These are phyloP conservation scores for Bombus picipes DNA, from an alignment of 1,140 invertebrate genomes.

Conservation along the genomic window DNA sequence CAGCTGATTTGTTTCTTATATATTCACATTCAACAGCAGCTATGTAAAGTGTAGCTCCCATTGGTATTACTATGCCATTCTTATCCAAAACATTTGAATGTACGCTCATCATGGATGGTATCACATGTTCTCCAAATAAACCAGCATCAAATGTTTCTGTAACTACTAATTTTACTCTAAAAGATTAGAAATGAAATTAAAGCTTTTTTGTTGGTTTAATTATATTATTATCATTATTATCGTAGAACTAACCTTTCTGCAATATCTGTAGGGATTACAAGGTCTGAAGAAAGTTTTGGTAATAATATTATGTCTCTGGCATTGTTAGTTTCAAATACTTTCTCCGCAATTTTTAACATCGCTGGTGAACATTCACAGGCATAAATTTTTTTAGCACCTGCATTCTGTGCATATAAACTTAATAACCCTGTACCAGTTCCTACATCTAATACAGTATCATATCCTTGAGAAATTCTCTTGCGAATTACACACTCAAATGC, in stretches of 20 bases:
- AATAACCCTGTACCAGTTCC: constrained; percentile 89
- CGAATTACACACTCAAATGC: constrained; percentile 86
- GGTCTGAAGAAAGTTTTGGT: constrained; percentile 83
- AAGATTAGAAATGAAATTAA: constrained; percentile 43
- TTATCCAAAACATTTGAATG: constrained; percentile 84
- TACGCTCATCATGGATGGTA: constrained; percentile 87
- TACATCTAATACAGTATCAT: constrained; percentile 87
- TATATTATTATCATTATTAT: neutral
- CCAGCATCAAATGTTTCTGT: constrained; percentile 92
- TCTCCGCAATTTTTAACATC: constrained; percentile 85
- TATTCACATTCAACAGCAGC: constrained; percentile 81
- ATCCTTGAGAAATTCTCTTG: constrained; percentile 82
- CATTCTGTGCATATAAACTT: constrained; percentile 85
- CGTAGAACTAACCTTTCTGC: constrained; percentile 76
- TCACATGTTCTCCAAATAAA: constrained; percentile 88
- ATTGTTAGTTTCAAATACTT: constrained; percentile 84
- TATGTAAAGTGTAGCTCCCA: constrained; percentile 85
- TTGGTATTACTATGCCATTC: constrained; percentile 85
- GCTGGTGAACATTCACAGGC: constrained; percentile 87
- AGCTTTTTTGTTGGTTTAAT: neutral
- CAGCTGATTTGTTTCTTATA: constrained; percentile 73
- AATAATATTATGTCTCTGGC: constrained; percentile 78
- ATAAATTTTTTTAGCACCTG: constrained; percentile 83
- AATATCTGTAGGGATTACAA: constrained; percentile 83
- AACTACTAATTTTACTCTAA: constrained; percentile 86